Percentiles rank a stretch among this genome's conserved stretches.
Conservation (phyloP, 1,140 invertebrate genomes). For the Ceratoteleas bidentatus region DNA sequence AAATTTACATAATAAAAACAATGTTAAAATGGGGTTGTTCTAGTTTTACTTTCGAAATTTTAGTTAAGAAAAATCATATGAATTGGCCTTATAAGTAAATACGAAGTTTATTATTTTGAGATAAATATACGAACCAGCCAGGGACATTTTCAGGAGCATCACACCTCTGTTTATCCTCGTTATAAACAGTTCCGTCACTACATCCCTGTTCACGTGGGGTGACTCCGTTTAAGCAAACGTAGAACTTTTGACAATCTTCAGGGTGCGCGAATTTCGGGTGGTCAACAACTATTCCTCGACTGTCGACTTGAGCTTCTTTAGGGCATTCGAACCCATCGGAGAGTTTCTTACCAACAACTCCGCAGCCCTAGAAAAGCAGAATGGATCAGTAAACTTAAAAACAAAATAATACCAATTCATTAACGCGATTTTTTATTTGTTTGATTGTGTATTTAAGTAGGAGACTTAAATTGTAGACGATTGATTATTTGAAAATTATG, state of each 20-base stretch:
- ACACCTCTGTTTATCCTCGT: slow-evolving; percentile 90
- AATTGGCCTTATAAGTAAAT: too few relatives aligned
- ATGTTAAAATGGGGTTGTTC: too few relatives aligned
- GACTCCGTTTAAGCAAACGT: slow-evolving; percentile 92
- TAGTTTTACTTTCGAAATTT: too few relatives aligned
- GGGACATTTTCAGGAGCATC: slow-evolving; percentile 93
- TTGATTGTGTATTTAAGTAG: too few relatives aligned
- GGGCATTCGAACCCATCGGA: slow-evolving; percentile 93
- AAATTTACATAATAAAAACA: too few relatives aligned
- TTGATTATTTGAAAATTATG: too few relatives aligned
- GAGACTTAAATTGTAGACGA: too few relatives aligned
- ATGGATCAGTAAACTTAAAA: too few relatives aligned
- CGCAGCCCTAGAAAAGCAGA: slow-evolving; percentile 77
- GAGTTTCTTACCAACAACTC: slow-evolving; percentile 83
- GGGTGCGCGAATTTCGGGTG: slow-evolving; percentile 94
- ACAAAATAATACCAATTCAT: too few relatives aligned
- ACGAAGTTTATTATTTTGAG: too few relatives aligned
- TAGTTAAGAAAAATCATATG: too few relatives aligned
- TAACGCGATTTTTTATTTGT: too few relatives aligned
- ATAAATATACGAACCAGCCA: slow-evolving; percentile 86
- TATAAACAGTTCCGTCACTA: slow-evolving; percentile 92
- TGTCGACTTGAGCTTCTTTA: slow-evolving; percentile 85
- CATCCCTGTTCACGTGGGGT: slow-evolving; percentile 93
- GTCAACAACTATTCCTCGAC: slow-evolving; percentile 87
- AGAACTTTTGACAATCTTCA: slow-evolving; percentile 93